Conservation (phyloP, 2,113 vertebrate genomes). For the Gymnarchus niloticus region DNA sequence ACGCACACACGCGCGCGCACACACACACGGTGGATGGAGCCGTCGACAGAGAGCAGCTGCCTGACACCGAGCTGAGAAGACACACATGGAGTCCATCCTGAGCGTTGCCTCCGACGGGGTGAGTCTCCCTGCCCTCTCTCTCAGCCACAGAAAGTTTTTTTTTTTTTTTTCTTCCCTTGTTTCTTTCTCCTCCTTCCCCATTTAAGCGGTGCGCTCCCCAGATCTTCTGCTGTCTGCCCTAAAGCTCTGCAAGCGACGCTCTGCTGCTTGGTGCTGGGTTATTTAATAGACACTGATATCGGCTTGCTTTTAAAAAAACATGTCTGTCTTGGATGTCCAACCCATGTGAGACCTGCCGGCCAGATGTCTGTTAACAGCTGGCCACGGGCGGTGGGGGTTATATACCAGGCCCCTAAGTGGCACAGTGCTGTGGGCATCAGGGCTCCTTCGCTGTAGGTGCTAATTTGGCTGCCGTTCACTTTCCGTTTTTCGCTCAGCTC, state of each 20-base stretch:
- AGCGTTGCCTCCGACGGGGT: constrained; percentile 60
- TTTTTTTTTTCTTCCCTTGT: neutral
- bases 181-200: neutral
- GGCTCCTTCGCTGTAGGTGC: too few species aligned
- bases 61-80: constrained; percentile 50
- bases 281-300: constrained; percentile 14
- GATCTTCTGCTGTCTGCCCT: neutral
- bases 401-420: neutral
- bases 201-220: neutral
- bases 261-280: neutral
- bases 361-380: neutral
- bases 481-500: neutral
- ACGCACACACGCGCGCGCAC: constrained; percentile 23
- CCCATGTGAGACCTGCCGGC: neutral
- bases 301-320: neutral
- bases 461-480: too few species aligned
- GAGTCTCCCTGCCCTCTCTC: constrained; percentile 12
- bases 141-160: neutral
- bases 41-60: constrained; percentile 41
- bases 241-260: neutral
- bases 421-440: neutral
- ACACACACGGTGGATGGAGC: constrained; percentile 45
- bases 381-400: neutral
- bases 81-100: constrained; percentile 80
- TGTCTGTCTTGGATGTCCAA: neutral